Evolutionary conservation across 2,888 invertebrate species (phyloP), one percentile per base, ranked within the genome.

Genomic region (Chironomus tentans): DNA sequence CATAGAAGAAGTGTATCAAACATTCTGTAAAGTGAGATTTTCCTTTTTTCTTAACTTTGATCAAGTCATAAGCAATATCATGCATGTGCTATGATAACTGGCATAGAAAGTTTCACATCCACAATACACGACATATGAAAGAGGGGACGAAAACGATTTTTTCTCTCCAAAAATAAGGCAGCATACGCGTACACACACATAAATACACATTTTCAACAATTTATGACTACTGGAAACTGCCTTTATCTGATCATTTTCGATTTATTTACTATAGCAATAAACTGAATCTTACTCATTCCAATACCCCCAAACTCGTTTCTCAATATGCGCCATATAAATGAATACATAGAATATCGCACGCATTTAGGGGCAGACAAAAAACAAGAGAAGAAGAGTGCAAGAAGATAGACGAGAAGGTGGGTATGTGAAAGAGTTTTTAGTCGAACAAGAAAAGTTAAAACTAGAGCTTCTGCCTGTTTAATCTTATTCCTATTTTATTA

Each of bases 241-340:
- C 38, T 68, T 68, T 68, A 68, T 68, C 68, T 68, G 68, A 68
- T 68, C 68, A 68, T 68, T 68, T 68, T 68, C 38, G 28, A 46
- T 68, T 68, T 68, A 68, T 68, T 68, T 68, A 68, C 68, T 68
- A 46, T 28, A 22, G 15, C 68, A 68, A 28, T 68, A 68, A 68
- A 28, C 38, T 13, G 18, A 28, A 38, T 10, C 68, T 15, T 24
- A 2, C 13, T 10, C 24, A 65, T 24, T 24, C 13, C 10, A 65
- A 22, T 22, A 65, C 3, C 4, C 65, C 13, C 5, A 13, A 62
- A 13, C 65, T 24, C 65, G 24, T 5, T 15, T 65, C 65, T 6
- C 65, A 65, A 65, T 65, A 62, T 22, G 21, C 5, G 18, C 56
- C 7, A 7, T 15, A 38, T 38, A 38, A 38, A 38, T 38, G 10